Conservation (phyloP, 2,113 vertebrate species). For the Zosterops pallidus region DNA sequence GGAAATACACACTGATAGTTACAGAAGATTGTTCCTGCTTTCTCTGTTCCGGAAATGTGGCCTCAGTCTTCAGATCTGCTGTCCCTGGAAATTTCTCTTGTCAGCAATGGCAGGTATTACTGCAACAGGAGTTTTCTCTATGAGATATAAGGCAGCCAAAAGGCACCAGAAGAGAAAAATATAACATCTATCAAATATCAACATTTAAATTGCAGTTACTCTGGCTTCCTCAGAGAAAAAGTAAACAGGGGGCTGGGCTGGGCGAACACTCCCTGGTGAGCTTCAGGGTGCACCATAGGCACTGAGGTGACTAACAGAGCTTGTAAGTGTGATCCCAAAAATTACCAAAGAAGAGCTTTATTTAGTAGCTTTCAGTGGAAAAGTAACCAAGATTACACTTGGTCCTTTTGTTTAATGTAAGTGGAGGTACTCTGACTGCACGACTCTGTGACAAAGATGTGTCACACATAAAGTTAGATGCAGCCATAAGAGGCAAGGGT, state of each 20-base stretch:
- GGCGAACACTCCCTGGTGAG: background rate
- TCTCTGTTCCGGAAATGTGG: background rate
- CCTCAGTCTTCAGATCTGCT: background rate
- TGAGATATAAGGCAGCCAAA: background rate
- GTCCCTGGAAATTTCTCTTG: background rate
- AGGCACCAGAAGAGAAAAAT: background rate
- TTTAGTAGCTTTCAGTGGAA: background rate
- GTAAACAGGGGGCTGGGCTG: background rate
- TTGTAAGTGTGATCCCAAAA: background rate
- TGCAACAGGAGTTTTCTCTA: background rate
- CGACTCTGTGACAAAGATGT: background rate
- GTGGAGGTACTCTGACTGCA: background rate
- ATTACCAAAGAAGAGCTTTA: background rate
- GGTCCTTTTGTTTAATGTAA: background rate
- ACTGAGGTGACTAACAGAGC: background rate
- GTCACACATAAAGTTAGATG: background rate
- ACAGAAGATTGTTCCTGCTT: background rate
- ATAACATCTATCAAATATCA: background rate
- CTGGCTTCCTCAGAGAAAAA: background rate
- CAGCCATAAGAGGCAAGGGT: background rate
- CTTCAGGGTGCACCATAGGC: background rate
- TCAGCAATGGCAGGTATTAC: accelerated
- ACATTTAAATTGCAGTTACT: background rate
- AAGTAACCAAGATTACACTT: background rate
- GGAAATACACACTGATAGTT: background rate